phyloP scores from a whole-genome alignment of 2,888 invertebrate genomes.

The Dendrolimus pini region DNA sequence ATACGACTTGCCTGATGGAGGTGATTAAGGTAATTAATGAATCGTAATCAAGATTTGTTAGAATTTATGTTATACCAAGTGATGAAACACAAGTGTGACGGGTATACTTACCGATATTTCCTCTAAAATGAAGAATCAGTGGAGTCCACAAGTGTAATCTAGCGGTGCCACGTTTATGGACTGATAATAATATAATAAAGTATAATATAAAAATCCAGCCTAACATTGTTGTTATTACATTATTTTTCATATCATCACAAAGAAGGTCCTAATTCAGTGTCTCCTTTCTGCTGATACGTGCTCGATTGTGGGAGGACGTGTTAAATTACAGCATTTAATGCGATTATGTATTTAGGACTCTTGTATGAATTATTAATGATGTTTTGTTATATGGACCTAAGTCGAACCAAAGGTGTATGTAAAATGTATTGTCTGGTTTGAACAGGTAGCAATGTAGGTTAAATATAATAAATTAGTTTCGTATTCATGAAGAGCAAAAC shows the following conservation, averaged over 20 bases:
- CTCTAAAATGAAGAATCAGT: too few species aligned
- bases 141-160: too few species aligned
- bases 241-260: not conserved
- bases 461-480: not conserved
- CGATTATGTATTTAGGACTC: constrained; percentile 54
- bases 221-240: not conserved
- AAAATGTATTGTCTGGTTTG: not conserved
- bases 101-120: too few species aligned
- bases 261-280: not conserved
- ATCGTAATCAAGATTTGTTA: too few species aligned
- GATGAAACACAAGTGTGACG: too few species aligned
- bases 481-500: too few species aligned
- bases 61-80: too few species aligned
- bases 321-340: constrained; percentile 46
- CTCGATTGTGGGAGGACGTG: constrained; percentile 38
- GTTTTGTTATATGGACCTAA: not conserved
- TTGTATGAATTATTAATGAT: constrained; percentile 46
- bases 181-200: too few species aligned
- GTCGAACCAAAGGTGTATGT: not conserved
- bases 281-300: constrained; percentile 5
- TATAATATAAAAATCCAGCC: too few species aligned
- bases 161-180: too few species aligned
- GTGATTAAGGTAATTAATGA: too few species aligned
- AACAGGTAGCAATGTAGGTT: not conserved
- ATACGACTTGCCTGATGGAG: too few species aligned